Conservation (phyloP, 2,113 vertebrate genomes). For the Sigmodon hispidus region DNA sequence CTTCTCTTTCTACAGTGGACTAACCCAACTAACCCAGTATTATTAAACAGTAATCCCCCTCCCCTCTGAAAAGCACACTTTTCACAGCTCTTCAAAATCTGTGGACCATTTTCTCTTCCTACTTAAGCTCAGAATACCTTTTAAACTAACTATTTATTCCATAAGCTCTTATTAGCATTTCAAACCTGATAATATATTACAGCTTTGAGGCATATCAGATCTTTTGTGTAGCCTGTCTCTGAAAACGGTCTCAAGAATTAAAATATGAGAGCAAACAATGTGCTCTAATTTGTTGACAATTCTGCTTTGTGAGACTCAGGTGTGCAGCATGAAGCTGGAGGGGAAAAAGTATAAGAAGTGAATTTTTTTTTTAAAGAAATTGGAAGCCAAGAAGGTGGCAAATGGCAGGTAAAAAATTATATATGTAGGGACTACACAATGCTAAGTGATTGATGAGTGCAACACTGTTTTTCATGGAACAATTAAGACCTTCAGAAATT, state of each 20-base stretch:
- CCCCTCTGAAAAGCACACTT: constrained; percentile 20
- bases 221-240: constrained; percentile 67
- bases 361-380: constrained; percentile 19
- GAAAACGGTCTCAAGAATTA: constrained; percentile 66
- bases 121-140: constrained; percentile 49
- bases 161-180: constrained; percentile 70
- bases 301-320: constrained; percentile 35
- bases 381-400: background rate
- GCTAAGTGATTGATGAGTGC: background rate
- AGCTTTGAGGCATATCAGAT: constrained; percentile 69
- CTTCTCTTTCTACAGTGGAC: constrained; percentile 48
- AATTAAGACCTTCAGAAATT: background rate
- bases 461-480: background rate
- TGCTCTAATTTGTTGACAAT: constrained; percentile 59
- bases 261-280: constrained; percentile 58
- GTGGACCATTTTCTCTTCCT: background rate
- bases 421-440: background rate
- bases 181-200: constrained; percentile 68
- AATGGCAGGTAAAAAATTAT: background rate
- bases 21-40: background rate
- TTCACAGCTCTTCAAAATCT: constrained; percentile 64
- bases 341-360: background rate
- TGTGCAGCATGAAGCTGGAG: background rate
- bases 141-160: constrained; percentile 56
- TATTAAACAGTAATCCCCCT: constrained; percentile 36